Base-by-base conservation (phyloP, 2,888 invertebrate genomes). In the Podotricha telesiphe region DNA sequence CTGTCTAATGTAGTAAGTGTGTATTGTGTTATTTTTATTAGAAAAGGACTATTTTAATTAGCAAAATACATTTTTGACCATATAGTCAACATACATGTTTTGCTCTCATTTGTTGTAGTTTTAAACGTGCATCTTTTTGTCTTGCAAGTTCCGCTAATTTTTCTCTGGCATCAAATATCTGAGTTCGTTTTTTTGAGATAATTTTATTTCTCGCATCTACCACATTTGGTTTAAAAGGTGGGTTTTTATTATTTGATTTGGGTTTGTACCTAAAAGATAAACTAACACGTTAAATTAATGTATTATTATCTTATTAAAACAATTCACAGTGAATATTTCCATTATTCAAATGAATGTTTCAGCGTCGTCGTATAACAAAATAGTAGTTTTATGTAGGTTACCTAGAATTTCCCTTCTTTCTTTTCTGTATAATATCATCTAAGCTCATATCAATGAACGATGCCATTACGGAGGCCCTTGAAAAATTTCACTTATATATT, bases 111-210 rank as follows among this genome's bases (percentile, higher is more conserved):
- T 95, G 95, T 67, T 95, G 94, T 62, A 97, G 84, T 82, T 96
- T 95, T 62, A 95, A 88, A 55, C 97, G 94, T 8, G 97, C 96
- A 91, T 97, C 97, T 72, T 94, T 95, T 66, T 94, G 94, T 80
- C 96, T 96, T 0, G 96, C 96, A 76, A 96, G 95, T 86, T 96
- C 95, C 4, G 95, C 95, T 64, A 97, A 88, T 78, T 96, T 96
- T 76, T 97, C 97, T 70, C 97, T 93, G 0, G 97, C 97, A 93
- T 97, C 97, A 0, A 94, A 94, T 34, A 97, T 95, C 79, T 95
- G 95, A 59, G 94, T 94, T 61, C 97, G 94, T 81, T 96, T 96
- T 79, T 96, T 97, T 59, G 95, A 95, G 75, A 97, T 95, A 50
- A 97, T 96, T 86, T 95, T 96, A 75, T 96, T 94, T 61, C 97